Base-by-base conservation (phyloP, 2,797 vertebrate species). In the Poliocrania exsul region DNA sequence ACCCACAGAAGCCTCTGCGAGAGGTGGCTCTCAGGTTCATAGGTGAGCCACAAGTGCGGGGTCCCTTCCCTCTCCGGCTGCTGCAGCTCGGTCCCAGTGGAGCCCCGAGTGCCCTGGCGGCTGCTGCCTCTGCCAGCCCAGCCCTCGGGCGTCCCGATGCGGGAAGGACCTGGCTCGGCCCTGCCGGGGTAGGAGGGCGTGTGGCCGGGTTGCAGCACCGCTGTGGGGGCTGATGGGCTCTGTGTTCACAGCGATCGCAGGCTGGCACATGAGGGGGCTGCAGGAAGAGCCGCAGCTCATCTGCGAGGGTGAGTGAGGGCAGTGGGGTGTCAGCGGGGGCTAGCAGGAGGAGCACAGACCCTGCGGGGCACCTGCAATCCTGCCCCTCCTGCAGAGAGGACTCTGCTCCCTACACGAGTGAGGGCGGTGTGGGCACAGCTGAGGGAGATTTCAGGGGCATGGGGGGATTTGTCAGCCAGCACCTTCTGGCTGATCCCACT, bases 241-340 rank as follows among this genome's bases (percentile, higher is more conserved):
- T 54, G 17, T 54, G 51, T 54, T 54, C 51, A 29, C 53, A 54
- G 31, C 19, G 8, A 54, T n/a, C 8, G 31, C 53, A 2, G 53
- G 51, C 17, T 20, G 29, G 53, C 19, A n/a, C 53, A 19, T 53
- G 19, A 8, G 11, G 23, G 33, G 56, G 23, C 56, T 25, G 15
- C 7, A 24, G 10, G 24, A 37, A 58, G 56, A 57, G 33, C 33
- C 44, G 26, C 16, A 37, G 44, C 1, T 44, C n/a, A 29, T 50
- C 50, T 29, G 4, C 0, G 1, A 35, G 11, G 35, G 70, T 47
- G 53, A 37, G 31, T 28, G 79, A 20, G 35, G 71, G n/a, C 79
- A 44, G 71, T 0, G 2, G 54, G 46, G 38, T 42, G 58, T 38
- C 12, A 37, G 38, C 2, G 0, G 33, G 46, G 53, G 2, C 25